Conservation (phyloP, 2,113 vertebrate genomes). For the Pituophis catenifer region DNA sequence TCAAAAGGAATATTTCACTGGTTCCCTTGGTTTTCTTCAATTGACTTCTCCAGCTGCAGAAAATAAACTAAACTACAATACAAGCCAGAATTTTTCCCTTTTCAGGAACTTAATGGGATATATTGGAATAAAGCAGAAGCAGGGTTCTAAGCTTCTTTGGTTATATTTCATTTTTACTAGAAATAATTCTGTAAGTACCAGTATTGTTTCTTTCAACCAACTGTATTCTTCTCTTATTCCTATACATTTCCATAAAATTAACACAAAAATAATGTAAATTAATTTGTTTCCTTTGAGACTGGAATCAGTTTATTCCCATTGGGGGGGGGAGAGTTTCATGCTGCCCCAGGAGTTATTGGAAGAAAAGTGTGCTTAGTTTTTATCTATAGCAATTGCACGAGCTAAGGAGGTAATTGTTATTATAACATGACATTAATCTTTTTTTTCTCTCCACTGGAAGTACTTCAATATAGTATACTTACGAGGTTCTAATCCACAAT, state of each 20-base stretch:
- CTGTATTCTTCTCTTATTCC: background rate
- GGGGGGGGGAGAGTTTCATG: background rate
- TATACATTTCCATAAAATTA: background rate
- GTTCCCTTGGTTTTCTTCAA: too few relatives aligned
- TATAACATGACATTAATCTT: slow-evolving; percentile 1
- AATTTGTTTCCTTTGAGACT: background rate
- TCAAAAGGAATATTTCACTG: background rate
- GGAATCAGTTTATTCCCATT: background rate
- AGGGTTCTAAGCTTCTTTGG: background rate
- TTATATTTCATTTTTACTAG: background rate
- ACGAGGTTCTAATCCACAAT: background rate
- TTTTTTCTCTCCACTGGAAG: background rate
- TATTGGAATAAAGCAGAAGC: background rate
- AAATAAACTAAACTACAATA: background rate
- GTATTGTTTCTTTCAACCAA: background rate
- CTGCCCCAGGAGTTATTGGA: background rate
- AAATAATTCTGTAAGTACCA: background rate
- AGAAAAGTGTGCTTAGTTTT: slow-evolving; percentile 1
- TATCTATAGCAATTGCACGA: background rate
- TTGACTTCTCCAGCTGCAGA: background rate
- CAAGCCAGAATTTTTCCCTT: background rate
- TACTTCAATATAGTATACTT: background rate
- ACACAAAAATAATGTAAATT: background rate
- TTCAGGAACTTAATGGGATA: background rate
- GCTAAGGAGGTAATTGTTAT: background rate